These are phyloP conservation scores for Tachina fera DNA, from an alignment of 2,888 invertebrate genomes.

Conservation along the genomic window DNA sequence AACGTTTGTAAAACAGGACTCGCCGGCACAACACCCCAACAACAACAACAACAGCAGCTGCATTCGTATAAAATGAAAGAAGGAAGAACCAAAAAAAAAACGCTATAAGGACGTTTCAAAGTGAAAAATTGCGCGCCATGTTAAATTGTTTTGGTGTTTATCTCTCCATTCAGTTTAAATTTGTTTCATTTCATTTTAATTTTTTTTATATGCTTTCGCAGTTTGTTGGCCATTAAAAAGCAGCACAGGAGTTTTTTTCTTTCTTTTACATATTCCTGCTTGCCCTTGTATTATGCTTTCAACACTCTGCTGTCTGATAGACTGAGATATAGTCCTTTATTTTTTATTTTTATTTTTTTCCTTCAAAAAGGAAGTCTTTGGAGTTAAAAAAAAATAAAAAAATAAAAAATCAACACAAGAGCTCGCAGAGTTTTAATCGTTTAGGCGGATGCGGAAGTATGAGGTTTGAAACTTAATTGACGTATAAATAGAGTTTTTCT, in stretches of 20 bases:
- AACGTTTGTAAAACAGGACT: slow-evolving; percentile 43
- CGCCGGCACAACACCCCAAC: slow-evolving; percentile 22
- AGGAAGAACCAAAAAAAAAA: background rate
- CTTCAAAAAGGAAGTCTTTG: slow-evolving; percentile 3
- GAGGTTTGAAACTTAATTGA: slow-evolving; percentile 77
- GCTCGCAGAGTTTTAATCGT: slow-evolving; percentile 55
- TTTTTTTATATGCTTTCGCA: slow-evolving; percentile 4
- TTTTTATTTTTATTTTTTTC: background rate
- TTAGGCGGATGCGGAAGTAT: slow-evolving; percentile 67
- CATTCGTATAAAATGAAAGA: too few relatives aligned
- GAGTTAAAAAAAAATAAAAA: slow-evolving; percentile 20
- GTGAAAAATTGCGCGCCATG: slow-evolving; percentile 79
- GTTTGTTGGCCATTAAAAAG: slow-evolving; percentile 55
- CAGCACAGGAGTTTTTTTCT: slow-evolving; percentile 21
- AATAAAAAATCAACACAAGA: slow-evolving; percentile 17
- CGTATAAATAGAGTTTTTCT: slow-evolving; percentile 80
- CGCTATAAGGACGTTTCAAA: slow-evolving; percentile 71
- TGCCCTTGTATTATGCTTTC: slow-evolving; percentile 68
- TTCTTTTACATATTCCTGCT: background rate
- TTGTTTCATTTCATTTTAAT: slow-evolving; percentile 34
- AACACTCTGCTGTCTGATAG: slow-evolving; percentile 66
- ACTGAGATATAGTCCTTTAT: slow-evolving; percentile 62
- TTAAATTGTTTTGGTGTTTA: slow-evolving; percentile 66
- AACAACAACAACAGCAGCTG: background rate
- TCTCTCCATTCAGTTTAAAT: slow-evolving; percentile 62